phyloP scores from a whole-genome alignment of 2,113 vertebrate species.

The Bombycilla garrulus region DNA sequence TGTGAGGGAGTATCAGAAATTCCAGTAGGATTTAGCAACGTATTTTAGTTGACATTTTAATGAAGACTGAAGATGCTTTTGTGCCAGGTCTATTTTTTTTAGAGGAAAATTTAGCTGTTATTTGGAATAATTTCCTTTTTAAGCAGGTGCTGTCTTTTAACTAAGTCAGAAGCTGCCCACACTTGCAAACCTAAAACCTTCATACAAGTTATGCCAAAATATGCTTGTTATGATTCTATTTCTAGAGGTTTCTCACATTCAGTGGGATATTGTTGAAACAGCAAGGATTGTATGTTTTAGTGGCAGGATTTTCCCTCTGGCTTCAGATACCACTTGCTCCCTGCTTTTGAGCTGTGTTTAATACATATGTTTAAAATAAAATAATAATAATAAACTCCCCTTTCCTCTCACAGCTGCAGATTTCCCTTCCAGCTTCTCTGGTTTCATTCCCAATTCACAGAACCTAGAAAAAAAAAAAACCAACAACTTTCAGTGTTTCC shows the following conservation, averaged over 20 bases:
- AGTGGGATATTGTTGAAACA: constrained; percentile 34
- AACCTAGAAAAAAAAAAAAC: background rate
- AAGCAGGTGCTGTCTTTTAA: background rate
- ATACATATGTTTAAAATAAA: constrained; percentile 52
- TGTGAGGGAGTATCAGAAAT: background rate
- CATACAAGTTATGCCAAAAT: background rate
- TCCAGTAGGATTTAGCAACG: background rate
- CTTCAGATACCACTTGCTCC: background rate
- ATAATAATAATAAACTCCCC: constrained; percentile 24
- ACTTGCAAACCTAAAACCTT: background rate
- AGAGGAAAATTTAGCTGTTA: background rate
- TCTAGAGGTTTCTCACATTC: constrained; percentile 13
- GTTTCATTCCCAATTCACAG: constrained; percentile 28
- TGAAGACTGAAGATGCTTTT: background rate
- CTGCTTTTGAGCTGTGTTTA: constrained; percentile 19
- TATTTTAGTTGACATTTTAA: background rate
- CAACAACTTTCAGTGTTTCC: background rate
- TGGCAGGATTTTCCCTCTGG: constrained; percentile 26
- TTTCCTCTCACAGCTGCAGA: constrained; percentile 33
- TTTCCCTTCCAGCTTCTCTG: constrained; percentile 47
- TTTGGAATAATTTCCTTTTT: background rate
- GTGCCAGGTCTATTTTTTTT: background rate
- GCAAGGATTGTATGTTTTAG: constrained; percentile 21
- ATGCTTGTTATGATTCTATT: constrained; percentile 4
- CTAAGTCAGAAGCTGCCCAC: background rate